Base-by-base conservation (phyloP, 1,140 invertebrate species). In the Euschistus heros region DNA sequence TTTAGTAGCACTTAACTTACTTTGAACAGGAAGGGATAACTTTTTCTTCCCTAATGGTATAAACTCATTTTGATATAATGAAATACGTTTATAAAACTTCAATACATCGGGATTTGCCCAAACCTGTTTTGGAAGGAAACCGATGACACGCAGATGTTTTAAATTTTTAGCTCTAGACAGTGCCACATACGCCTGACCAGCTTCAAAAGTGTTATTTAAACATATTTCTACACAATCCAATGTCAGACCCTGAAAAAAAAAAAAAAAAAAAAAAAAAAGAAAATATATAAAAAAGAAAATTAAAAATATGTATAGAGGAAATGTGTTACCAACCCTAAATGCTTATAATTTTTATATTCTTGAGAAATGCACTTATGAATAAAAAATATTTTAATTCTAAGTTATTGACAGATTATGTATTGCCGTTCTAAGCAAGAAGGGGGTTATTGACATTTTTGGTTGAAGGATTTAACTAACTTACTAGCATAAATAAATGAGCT, bases 191-290 rank as follows among this genome's bases (percentile, higher is more conserved):
- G 94, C 91, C 78, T 98, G 94, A 0, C 94, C 94, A 22, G 90
- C 86, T 78, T 97, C 92, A 77, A 97, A 97, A 14, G 93, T 91
- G 72, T 86, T 84, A 0, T 85, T 82, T 42, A 97, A 75, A 17
- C 89, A 92, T 82, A 97, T 94, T 79, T 97, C 93, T 0, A 96
- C 92, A 79, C 92, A 95, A 73, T 97, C 94, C 63, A 97, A 78
- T 10, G 94, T 96, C 72, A 97, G 80, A 6, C 94, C 94, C 81
- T 96, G 73, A 24, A 73, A 70, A 37, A 55, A 24, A 66, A 67
- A 65, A 14, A 22, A 50, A 66, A 17, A 62, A 54, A 54, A n/a
- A n/a, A n/a, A n/a, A n/a, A n/a, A n/a, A n/a, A n/a, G n/a, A n/a
- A n/a, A n/a, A n/a, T n/a, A n/a, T n/a, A n/a, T n/a, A n/a, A n/a